Conservation (phyloP, 2,797 vertebrate species). For the Phataginus tetradactyla region DNA sequence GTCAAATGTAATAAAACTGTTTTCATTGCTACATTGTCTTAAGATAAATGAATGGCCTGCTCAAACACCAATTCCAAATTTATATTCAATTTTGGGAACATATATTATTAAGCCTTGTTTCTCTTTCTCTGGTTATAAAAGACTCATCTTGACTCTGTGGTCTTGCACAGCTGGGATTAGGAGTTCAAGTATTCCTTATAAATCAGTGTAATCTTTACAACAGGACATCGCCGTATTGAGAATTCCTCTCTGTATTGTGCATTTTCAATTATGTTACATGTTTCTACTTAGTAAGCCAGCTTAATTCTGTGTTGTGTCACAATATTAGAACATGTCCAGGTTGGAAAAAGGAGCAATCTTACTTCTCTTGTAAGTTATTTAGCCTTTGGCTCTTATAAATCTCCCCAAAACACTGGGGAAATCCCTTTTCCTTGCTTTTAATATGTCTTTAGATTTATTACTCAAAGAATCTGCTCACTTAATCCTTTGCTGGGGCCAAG, state of each 20-base stretch:
- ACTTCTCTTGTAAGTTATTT: slow-evolving; percentile 91
- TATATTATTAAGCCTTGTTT: slow-evolving; percentile 83
- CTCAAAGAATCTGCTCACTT: slow-evolving; percentile 89
- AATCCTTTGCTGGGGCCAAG: slow-evolving; percentile 87
- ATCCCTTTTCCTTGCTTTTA: slow-evolving; percentile 90
- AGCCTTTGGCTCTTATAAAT: slow-evolving; percentile 91
- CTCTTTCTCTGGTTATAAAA: slow-evolving; percentile 83
- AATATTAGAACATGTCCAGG: slow-evolving; percentile 89
- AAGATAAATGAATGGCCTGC: slow-evolving; percentile 68
- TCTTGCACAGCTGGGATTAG: slow-evolving; percentile 85
- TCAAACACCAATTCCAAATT: slow-evolving; percentile 75
- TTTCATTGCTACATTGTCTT: slow-evolving; percentile 73
- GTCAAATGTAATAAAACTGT: slow-evolving; percentile 80
- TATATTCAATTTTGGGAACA: slow-evolving; percentile 82
- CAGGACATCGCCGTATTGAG: slow-evolving; percentile 83
- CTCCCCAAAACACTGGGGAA: slow-evolving; percentile 89
- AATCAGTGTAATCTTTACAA: slow-evolving; percentile 89
- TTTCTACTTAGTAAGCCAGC: slow-evolving; percentile 91
- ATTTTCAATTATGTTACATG: slow-evolving; percentile 91
- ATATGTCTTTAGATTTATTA: slow-evolving; percentile 92
- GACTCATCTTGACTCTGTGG: slow-evolving; percentile 76
- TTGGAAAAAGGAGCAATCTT: slow-evolving; percentile 89
- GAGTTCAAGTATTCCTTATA: slow-evolving; percentile 87
- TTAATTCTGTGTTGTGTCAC: slow-evolving; percentile 89
- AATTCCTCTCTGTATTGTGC: slow-evolving; percentile 85